Percentiles rank a stretch among this genome's conserved stretches.
Conservation (phyloP, 2,797 vertebrate genomes). For the Discoglossus pictus region DNA sequence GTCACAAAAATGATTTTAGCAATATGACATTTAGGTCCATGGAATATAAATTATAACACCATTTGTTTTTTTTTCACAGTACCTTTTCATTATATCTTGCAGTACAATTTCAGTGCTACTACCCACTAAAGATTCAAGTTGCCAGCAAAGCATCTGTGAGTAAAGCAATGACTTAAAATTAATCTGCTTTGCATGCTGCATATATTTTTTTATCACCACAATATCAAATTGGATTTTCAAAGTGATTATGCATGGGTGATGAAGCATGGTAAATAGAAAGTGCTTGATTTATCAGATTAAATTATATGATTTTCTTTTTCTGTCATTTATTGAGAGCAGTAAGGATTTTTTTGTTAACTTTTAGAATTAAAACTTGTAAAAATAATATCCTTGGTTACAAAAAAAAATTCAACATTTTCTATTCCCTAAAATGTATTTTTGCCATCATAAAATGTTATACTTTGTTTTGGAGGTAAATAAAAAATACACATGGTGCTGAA, state of each 20-base stretch:
- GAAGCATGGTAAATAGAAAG: conserved; percentile 45
- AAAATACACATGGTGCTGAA: too few species aligned
- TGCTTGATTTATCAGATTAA: conserved; percentile 37
- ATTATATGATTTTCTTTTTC: conserved; percentile 25
- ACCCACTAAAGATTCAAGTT: conserved; percentile 11
- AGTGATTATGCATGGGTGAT: conserved; percentile 38
- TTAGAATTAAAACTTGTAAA: too few species aligned
- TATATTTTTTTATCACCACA: conserved; percentile 44
- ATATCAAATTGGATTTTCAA: conserved; percentile 43
- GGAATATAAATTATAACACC: conserved; percentile 10
- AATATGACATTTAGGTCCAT: neutral
- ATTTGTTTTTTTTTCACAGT: neutral
- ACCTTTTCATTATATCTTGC: conserved; percentile 19
- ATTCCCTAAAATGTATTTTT: too few species aligned
- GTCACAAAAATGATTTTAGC: neutral
- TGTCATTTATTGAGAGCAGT: conserved; percentile 16
- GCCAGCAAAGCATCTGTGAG: conserved; percentile 24
- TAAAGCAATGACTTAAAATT: conserved; percentile 21
- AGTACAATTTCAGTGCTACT: conserved; percentile 15
- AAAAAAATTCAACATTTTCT: too few species aligned
- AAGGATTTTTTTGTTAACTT: neutral
- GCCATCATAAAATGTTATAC: too few species aligned
- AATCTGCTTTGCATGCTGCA: conserved; percentile 41
- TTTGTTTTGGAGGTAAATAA: too few species aligned
- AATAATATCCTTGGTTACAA: too few species aligned